Evolutionary conservation across 2,888 invertebrate genomes (phyloP).

Genomic region (Tricholauxania praeusta): DNA sequence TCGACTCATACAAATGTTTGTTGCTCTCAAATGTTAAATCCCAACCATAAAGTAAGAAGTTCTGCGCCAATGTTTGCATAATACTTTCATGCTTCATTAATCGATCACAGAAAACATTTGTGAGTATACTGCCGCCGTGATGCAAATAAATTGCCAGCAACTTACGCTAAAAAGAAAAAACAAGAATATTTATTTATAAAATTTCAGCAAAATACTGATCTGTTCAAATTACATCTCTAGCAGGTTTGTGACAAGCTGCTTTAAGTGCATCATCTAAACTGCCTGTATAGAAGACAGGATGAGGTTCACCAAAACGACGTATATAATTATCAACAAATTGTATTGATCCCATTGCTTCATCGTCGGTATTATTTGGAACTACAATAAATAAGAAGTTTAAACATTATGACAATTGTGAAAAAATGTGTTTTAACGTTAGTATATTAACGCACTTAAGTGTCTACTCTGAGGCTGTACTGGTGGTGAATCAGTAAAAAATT

Average conservation of each 20-base stretch:
- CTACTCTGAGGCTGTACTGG: slow-evolving; percentile 78
- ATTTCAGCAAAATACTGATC: too few species aligned
- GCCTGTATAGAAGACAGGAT: slow-evolving; percentile 92
- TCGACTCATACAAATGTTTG: slow-evolving; percentile 75
- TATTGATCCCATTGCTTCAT: slow-evolving; percentile 87
- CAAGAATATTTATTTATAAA: slow-evolving; percentile 28
- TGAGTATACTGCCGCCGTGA: slow-evolving; percentile 93
- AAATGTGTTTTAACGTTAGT: neutral
- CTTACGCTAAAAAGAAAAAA: slow-evolving; percentile 77
- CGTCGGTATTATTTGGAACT: slow-evolving; percentile 90
- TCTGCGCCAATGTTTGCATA: slow-evolving; percentile 86
- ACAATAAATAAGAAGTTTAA: slow-evolving; percentile 19
- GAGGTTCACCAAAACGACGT: slow-evolving; percentile 81
- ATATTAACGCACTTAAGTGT: slow-evolving; percentile 76
- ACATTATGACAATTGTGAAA: neutral
- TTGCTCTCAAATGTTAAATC: slow-evolving; percentile 93
- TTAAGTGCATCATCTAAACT: slow-evolving; percentile 90
- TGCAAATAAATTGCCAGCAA: slow-evolving; percentile 95
- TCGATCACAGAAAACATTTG: slow-evolving; percentile 97
- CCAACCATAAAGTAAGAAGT: slow-evolving; percentile 97
- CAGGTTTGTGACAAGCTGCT: slow-evolving; percentile 89
- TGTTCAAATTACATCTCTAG: slow-evolving; percentile 79
- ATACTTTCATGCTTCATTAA: slow-evolving; percentile 92
- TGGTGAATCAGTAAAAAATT: slow-evolving; percentile 84
- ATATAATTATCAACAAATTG: slow-evolving; percentile 90